Evolutionary conservation across 2,797 vertebrate species (phyloP), one percentile per base, ranked within the genome.

Genomic region (Karalla daura): DNA sequence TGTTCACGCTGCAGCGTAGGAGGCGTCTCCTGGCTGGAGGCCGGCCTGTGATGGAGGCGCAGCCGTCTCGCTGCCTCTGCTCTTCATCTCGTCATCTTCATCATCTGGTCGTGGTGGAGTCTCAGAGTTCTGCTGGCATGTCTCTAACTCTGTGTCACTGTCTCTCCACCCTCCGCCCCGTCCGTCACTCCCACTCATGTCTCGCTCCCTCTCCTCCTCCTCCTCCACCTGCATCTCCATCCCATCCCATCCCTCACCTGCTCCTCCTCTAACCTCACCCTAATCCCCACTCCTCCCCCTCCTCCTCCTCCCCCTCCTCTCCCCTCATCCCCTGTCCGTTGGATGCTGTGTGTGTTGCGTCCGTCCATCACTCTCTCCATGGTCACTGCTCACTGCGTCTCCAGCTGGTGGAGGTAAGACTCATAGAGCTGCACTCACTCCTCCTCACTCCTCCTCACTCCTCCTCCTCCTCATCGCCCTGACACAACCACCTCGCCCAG

Each of bases 401-500:
- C 87, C 91, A 95, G 94, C 93, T 95, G 88, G 83, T 90, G 63
- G 94, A 95, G 93, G 94, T 95, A 94, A 95, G 94, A 86, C 46
- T n/a, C n/a, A n/a, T n/a, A n/a, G n/a, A n/a, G n/a, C n/a, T n/a
- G n/a, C 58, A 58, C 68, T 27, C 62, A 87, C 66, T n/a, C n/a
- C n/a, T n/a, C n/a, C n/a, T n/a, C n/a, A n/a, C n/a, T n/a, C n/a
- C n/a, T n/a, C n/a, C n/a, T n/a, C n/a, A n/a, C n/a, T n/a, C n/a
- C n/a, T n/a, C n/a, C n/a, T n/a, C n/a, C n/a, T n/a, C n/a, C n/a
- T n/a, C n/a, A n/a, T n/a, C n/a, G n/a, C n/a, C n/a, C n/a, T n/a
- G n/a, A n/a, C n/a, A n/a, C n/a, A n/a, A n/a, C n/a, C n/a, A n/a
- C n/a, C n/a, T n/a, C n/a, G n/a, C n/a, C n/a, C n/a, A n/a, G n/a